Conservation (phyloP, 1,140 invertebrate genomes). For the Amyelois transitella region DNA sequence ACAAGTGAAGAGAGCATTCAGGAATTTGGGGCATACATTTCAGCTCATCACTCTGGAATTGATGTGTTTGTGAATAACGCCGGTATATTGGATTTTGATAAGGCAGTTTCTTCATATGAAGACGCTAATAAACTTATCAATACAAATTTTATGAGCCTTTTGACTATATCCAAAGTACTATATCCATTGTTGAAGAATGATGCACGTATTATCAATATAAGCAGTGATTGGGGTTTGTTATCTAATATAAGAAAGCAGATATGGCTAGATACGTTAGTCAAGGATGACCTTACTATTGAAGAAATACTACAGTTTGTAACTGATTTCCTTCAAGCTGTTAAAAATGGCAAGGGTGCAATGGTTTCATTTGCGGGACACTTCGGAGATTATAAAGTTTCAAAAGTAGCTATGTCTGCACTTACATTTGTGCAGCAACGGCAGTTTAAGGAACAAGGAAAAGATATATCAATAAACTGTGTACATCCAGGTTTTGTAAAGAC, state of each 20-base stretch:
- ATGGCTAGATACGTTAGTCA: conserved; percentile 69
- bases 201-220: conserved; percentile 85
- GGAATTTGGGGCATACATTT: conserved; percentile 76
- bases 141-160: conserved; percentile 82
- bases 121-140: conserved; percentile 82
- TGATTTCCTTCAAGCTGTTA: conserved; percentile 63
- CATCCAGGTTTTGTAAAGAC: conserved; percentile 84
- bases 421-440: conserved; percentile 80
- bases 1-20: conserved; percentile 77
- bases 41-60: conserved; percentile 80
- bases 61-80: conserved; percentile 92
- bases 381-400: conserved; percentile 82
- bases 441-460: conserved; percentile 74
- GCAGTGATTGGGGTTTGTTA: conserved; percentile 80
- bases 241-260: conserved; percentile 74
- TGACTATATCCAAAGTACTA: conserved; percentile 78
- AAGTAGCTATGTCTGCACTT: conserved; percentile 82
- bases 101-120: conserved; percentile 78
- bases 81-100: conserved; percentile 81
- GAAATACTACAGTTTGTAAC: conserved; percentile 82
- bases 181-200: conserved; percentile 81
- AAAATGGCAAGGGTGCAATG: conserved; percentile 67
- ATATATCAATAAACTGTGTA: conserved; percentile 81
- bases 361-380: conserved; percentile 77
- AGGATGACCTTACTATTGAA: conserved; percentile 72